Percentiles rank a stretch among this genome's conserved stretches.
These are phyloP conservation scores for Euborellia annulipes DNA, from an alignment of 1,140 invertebrate species.

Conservation along the genomic window DNA sequence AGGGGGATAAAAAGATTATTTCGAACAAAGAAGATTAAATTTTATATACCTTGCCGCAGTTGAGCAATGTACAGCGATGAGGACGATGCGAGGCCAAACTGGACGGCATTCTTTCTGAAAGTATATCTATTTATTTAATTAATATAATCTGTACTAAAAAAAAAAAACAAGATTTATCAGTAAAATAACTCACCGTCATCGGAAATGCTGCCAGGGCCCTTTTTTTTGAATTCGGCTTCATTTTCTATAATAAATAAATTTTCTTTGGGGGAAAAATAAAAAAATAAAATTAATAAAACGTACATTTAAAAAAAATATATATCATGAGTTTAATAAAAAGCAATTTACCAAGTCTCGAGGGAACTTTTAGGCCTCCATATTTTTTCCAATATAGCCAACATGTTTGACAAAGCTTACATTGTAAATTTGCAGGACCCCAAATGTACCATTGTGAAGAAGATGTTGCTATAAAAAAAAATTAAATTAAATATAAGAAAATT, in stretches of 20 bases:
- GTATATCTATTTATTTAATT: constrained; percentile 4
- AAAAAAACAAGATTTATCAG: constrained; percentile 9
- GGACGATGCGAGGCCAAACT: constrained; percentile 50
- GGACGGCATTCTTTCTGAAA: constrained; percentile 15
- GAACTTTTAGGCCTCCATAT: constrained; percentile 81
- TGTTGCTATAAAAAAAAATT: constrained; percentile 35
- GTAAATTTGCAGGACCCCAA: constrained; percentile 80
- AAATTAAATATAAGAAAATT: no score
- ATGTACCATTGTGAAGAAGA: constrained; percentile 85
- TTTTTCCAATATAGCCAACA: constrained; percentile 99
- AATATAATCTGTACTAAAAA: not conserved
- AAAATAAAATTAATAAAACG: not conserved
- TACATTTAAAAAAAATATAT: no score
- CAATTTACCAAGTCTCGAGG: constrained; percentile 31
- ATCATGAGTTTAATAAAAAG: no score
- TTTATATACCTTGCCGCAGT: constrained; percentile 62
- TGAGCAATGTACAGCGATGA: constrained; percentile 73
- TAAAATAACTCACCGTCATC: constrained; percentile 21
- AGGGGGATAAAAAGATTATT: no score
- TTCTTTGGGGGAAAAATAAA: not conserved
- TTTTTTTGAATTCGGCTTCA: constrained; percentile 32
- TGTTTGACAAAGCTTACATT: constrained; percentile 76
- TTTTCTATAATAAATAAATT: constrained; percentile 13
- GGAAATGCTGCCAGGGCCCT: constrained; percentile 26
- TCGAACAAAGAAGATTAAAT: no score